Percentiles rank a stretch among this genome's conserved stretches.
Evolutionary conservation across 2,797 vertebrate genomes (phyloP).

Genomic region (Benthosema pterotum): DNA sequence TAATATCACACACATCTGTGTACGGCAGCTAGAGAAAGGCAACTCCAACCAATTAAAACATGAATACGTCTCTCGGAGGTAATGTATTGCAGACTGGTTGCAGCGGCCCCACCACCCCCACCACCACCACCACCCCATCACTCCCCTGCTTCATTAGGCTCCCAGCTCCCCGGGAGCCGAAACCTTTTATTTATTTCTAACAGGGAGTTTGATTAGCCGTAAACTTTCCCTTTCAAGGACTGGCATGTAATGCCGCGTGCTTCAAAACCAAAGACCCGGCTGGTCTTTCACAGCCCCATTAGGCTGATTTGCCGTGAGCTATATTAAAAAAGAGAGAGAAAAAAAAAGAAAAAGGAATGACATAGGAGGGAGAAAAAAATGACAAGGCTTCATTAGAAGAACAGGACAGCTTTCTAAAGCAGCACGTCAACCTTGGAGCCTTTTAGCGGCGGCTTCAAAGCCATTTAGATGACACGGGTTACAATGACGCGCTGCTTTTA

Average conservation of each 20-base stretch:
- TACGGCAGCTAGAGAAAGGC: conserved; percentile 13
- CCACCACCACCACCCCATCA: conserved; percentile 8
- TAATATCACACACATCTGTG: conserved; percentile 36
- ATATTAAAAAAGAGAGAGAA: conserved; percentile 2
- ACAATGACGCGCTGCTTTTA: conserved; percentile 22
- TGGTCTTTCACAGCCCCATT: conserved; percentile 42
- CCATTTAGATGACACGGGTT: conserved; percentile 18
- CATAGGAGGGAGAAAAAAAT: conserved; percentile 8
- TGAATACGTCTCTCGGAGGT: conserved; percentile 30
- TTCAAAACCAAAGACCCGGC: conserved; percentile 35
- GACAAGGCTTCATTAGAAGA: conserved; percentile 36
- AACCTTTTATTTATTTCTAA: conserved; percentile 41
- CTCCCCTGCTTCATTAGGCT: conserved; percentile 51
- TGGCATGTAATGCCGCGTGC: conserved; percentile 1
- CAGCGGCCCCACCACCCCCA: conserved; percentile 11
- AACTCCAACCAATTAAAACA: conserved; percentile 62
- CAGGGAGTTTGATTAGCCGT: conserved; percentile 23
- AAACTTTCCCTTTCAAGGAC: conserved; percentile 10
- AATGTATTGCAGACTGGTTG: conserved; percentile 56
- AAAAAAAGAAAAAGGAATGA: no score
- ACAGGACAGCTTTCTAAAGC: conserved; percentile 5
- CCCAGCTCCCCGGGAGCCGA: conserved; percentile 41
- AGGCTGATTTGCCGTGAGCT: conserved; percentile 36
- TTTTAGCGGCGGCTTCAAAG: conserved; percentile 28
- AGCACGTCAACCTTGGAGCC: conserved; percentile 6